Evolutionary conservation across 2,888 invertebrate species (phyloP).

Genomic region (Hipparchia sbordonii): DNA sequence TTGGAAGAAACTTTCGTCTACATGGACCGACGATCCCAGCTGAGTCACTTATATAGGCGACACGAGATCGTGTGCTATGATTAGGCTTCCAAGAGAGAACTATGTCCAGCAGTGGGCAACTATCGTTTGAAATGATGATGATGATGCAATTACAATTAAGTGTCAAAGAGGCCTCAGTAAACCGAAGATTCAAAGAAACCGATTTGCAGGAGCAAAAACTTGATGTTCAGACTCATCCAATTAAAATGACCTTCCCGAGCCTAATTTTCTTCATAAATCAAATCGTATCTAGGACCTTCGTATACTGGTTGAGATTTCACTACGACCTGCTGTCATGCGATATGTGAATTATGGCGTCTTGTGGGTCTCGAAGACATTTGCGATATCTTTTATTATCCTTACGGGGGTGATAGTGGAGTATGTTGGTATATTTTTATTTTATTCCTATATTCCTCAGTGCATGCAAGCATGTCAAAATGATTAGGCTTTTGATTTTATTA

Average conservation of each 20-base stretch:
- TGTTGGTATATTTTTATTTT: background rate
- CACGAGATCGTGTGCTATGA: too few species aligned
- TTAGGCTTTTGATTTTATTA: background rate
- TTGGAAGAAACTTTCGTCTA: too few species aligned
- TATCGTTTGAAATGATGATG: too few species aligned
- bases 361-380: slow-evolving; percentile 56
- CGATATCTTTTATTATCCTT: slow-evolving; percentile 45
- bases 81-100: too few species aligned
- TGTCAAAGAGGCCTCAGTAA: too few species aligned
- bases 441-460: too few species aligned
- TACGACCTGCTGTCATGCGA: slow-evolving; percentile 69
- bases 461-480: background rate
- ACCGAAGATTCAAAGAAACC: background rate
- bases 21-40: too few species aligned
- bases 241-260: slow-evolving; percentile 12
- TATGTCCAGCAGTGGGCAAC: too few species aligned
- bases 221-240: background rate
- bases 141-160: too few species aligned
- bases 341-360: slow-evolving; percentile 68
- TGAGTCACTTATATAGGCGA: too few species aligned
- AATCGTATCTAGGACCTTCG: background rate
- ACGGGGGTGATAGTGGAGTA: background rate
- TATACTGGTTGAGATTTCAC: slow-evolving; percentile 21
- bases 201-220: background rate
- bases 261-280: slow-evolving; percentile 13